Percentiles rank a stretch among this genome's conserved stretches.
Conservation (phyloP, 2,797 vertebrate genomes). For the Falco berigora region DNA sequence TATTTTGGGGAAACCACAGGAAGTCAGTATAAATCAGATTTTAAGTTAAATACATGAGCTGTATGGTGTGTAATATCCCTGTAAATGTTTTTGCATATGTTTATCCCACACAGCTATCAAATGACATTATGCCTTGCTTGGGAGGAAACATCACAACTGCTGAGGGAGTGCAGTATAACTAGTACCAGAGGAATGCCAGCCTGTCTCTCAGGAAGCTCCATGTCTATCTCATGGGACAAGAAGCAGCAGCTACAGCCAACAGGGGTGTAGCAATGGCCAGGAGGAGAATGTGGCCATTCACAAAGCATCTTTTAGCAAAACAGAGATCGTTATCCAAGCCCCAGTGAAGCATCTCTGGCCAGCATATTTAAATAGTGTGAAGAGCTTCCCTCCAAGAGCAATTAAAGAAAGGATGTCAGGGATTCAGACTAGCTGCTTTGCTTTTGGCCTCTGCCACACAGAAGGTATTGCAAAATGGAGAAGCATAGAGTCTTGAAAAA, state of each 20-base stretch:
- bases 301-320: neutral
- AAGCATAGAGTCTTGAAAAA: neutral
- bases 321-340: neutral
- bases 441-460: neutral
- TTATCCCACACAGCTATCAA: neutral
- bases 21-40: neutral
- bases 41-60: neutral
- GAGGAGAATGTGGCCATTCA: neutral
- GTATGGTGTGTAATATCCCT: neutral
- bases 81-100: neutral
- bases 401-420: neutral
- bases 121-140: neutral
- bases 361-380: neutral
- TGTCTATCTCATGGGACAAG: neutral
- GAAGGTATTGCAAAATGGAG: neutral
- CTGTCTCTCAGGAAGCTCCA: neutral
- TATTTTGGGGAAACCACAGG: neutral
- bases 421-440: neutral
- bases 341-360: neutral
- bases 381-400: neutral
- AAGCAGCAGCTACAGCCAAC: neutral
- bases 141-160: neutral
- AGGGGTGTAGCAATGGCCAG: neutral
- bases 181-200: neutral
- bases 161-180: neutral